phyloP scores from a whole-genome alignment of 2,888 invertebrate species.

The Nemotelus pantherinus region DNA sequence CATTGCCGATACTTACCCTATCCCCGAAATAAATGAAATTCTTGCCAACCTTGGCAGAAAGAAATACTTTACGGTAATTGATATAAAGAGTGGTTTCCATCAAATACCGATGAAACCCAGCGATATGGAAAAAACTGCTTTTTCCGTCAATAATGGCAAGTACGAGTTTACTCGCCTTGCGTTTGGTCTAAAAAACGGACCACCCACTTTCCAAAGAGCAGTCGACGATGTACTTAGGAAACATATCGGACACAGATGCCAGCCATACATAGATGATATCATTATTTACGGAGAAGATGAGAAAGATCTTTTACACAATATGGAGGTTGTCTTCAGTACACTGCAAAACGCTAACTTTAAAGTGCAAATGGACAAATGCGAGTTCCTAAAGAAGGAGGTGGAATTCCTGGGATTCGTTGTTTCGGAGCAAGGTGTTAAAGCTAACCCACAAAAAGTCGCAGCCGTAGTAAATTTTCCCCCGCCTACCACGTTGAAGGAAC shows the following conservation, averaged over 20 bases:
- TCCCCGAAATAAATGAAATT: slow-evolving; percentile 37
- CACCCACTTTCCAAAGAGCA: slow-evolving; percentile 27
- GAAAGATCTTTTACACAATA: not conserved
- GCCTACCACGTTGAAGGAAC: not conserved
- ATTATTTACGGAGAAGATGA: slow-evolving; percentile 10
- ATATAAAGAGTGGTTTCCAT: slow-evolving; percentile 28
- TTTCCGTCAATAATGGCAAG: slow-evolving; percentile 33
- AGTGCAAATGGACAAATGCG: slow-evolving; percentile 47
- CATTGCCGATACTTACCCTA: slow-evolving; percentile 8
- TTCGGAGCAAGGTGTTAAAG: too few relatives aligned
- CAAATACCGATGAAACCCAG: slow-evolving; percentile 5
- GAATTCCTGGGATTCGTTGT: not conserved
- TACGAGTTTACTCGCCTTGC: slow-evolving; percentile 29
- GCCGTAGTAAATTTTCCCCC: slow-evolving; percentile 5
- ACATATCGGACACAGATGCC: slow-evolving; percentile 9
- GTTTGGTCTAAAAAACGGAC: slow-evolving; percentile 19
- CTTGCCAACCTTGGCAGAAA: slow-evolving; percentile 32
- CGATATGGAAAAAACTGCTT: slow-evolving; percentile 38
- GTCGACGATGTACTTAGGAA: slow-evolving; percentile 1
- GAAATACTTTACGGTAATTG: not conserved
- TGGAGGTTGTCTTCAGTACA: slow-evolving; percentile 40
- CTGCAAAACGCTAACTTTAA: slow-evolving; percentile 51
- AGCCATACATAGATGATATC: slow-evolving; percentile 21
- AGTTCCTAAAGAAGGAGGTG: too few relatives aligned
- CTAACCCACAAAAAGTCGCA: too few relatives aligned